Percentiles rank a stretch among this genome's conserved stretches.
Conservation (phyloP, 2,797 vertebrate species). For the Squalus acanthias region DNA sequence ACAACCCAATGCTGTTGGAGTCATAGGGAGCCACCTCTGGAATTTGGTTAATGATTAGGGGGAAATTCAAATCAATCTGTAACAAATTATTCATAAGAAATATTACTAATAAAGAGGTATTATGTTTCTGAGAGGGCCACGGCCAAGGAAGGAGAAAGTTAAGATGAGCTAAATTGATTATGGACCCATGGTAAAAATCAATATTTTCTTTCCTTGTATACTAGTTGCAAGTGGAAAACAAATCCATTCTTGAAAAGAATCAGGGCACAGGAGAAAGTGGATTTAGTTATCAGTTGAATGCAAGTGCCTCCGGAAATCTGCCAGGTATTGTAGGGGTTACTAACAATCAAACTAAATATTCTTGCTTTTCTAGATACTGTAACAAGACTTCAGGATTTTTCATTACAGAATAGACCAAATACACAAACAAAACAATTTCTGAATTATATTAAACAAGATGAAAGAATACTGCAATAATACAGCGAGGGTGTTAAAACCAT, state of each 20-base stretch:
- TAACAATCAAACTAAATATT: not conserved
- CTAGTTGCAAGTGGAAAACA: not conserved
- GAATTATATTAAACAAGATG: not conserved
- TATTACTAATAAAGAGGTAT: not conserved
- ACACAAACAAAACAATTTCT: not conserved
- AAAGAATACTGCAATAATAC: not conserved
- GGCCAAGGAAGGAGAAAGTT: not conserved
- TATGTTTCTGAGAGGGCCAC: constrained; percentile 20
- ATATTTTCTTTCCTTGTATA: not conserved
- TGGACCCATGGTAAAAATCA: not conserved
- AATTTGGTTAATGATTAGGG: not conserved
- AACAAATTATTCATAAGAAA: not conserved
- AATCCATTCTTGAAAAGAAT: not conserved
- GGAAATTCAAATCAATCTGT: not conserved
- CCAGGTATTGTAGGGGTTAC: not conserved
- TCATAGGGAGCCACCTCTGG: not conserved
- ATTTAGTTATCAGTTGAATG: not conserved
- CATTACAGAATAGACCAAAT: not conserved
- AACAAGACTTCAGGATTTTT: not conserved
- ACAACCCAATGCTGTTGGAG: not conserved
- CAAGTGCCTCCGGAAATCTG: not conserved
- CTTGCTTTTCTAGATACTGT: not conserved
- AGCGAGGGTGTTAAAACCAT: not conserved
- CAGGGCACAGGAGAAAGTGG: not conserved
- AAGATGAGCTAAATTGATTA: not conserved